These are phyloP conservation scores for Catamblyrhynchus diadema DNA, from an alignment of 2,797 vertebrate species.

Conservation along the genomic window DNA sequence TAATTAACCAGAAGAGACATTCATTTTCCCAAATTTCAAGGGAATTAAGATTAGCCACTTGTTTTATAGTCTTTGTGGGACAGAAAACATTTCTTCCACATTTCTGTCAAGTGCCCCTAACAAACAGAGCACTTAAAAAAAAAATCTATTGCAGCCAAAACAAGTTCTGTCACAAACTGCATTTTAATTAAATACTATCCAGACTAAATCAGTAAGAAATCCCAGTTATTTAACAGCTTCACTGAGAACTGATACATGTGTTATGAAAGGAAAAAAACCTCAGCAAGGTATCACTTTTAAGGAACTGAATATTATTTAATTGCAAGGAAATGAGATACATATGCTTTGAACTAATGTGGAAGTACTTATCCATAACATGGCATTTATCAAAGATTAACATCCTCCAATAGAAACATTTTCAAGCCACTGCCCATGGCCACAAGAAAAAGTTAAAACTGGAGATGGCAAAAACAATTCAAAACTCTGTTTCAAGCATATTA, in stretches of 20 bases:
- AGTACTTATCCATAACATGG: neutral
- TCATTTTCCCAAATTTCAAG: neutral
- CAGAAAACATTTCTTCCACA: neutral
- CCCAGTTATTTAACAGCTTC: neutral
- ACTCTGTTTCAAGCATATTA: neutral
- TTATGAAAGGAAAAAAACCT: neutral
- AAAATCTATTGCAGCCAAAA: neutral
- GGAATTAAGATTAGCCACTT: neutral
- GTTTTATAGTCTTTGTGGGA: neutral
- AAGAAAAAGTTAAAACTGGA: neutral
- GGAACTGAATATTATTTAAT: neutral
- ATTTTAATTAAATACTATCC: constrained; percentile 16
- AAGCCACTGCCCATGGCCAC: neutral
- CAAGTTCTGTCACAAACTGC: neutral
- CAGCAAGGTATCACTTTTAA: neutral
- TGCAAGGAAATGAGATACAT: neutral
- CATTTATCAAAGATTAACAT: neutral
- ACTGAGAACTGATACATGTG: neutral
- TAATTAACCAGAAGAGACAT: neutral
- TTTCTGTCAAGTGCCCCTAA: neutral
- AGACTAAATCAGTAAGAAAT: neutral
- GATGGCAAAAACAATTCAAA: neutral
- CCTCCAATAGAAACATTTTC: neutral
- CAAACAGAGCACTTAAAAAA: neutral
- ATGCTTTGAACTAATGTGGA: neutral